Evolutionary conservation across 2,113 vertebrate genomes (phyloP), one percentile per base, ranked within the genome.

Genomic region (Sinocyclocheilus anshuiensis): DNA sequence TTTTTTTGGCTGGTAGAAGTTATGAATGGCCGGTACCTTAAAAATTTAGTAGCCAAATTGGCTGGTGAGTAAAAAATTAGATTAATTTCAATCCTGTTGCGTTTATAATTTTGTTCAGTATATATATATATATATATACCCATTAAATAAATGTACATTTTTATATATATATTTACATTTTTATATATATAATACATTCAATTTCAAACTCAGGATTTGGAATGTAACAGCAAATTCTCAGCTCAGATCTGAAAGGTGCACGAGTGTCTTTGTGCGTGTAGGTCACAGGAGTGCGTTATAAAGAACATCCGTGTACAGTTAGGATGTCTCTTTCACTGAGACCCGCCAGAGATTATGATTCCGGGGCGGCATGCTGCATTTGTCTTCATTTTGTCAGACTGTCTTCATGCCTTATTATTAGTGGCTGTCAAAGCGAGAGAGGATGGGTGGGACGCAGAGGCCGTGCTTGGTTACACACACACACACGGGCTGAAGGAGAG

Each of bases 371-470:
- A 94, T 93, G 95, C 95, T 90, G 94, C 97, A 98, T 99, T 98
- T 97, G 97, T 98, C 97, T 98, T 99, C 97, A 99, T 99, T 98
- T 97, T 95, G 96, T 95, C 94, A 95, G 96, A 98, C 97, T 96
- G 97, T 97, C 96, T 96, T 98, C 97, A 97, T 98, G 97, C 94
- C 95, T 98, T 98, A 97, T 97, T 98, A 97, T 98, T 98, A 98
- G 96, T 95, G 95, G 96, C 97, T 98, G 97, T 97, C 95, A 96
- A 94, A 93, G 85, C 53, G 57, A 71, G 89, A 75, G 84, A 77
- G 87, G 83, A 59, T 77, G 84, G 72, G 86, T 83, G 87, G 77
- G 71, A 79, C 77, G 18, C 67, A 48, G 85, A 65, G 89, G 83
- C 77, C 57, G 71, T n/a, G 63, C 82, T 84, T n/a, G 77, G 72